Evolutionary conservation across 1,140 invertebrate genomes (phyloP).

Genomic region (Venustaconcha ellipsiformis): DNA sequence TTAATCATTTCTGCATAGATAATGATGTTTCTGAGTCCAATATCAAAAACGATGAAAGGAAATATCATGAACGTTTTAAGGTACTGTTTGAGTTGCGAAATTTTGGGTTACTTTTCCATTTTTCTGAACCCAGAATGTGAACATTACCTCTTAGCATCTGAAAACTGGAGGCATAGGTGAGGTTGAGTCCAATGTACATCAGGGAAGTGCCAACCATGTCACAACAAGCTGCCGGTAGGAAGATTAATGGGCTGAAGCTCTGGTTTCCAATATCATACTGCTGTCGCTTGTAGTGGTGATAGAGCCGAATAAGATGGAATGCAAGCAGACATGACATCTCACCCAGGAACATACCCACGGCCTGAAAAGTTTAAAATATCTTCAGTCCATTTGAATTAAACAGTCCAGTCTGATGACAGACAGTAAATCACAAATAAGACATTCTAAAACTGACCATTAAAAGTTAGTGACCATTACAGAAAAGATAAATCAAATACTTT

Average conservation of each 20-base stretch:
- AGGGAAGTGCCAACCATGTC: constrained; percentile 86
- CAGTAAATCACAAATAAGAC: not conserved
- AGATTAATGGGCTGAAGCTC: constrained; percentile 78
- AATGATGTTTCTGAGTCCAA: too few species aligned
- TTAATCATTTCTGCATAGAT: too few species aligned
- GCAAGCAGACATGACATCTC: constrained; percentile 86
- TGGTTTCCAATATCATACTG: constrained; percentile 66
- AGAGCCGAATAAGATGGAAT: constrained; percentile 65
- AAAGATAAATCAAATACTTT: not conserved
- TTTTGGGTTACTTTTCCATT: too few species aligned
- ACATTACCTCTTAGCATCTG: constrained; percentile 91
- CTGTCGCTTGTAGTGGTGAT: constrained; percentile 24
- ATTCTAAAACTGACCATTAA: not conserved
- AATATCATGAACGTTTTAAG: too few species aligned
- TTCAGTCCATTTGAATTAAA: constrained; percentile 1
- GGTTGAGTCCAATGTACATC: constrained; percentile 90
- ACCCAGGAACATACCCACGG: constrained; percentile 89
- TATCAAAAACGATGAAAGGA: too few species aligned
- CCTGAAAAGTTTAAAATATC: constrained; percentile 71
- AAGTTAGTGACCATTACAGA: not conserved
- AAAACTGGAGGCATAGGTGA: constrained; percentile 95
- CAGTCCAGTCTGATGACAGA: constrained; percentile 4
- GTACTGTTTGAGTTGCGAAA: too few species aligned
- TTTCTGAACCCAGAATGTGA: not conserved
- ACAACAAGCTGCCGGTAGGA: constrained; percentile 87